phyloP scores from a whole-genome alignment of 2,113 vertebrate genomes.

The Cheirogaleus medius region DNA sequence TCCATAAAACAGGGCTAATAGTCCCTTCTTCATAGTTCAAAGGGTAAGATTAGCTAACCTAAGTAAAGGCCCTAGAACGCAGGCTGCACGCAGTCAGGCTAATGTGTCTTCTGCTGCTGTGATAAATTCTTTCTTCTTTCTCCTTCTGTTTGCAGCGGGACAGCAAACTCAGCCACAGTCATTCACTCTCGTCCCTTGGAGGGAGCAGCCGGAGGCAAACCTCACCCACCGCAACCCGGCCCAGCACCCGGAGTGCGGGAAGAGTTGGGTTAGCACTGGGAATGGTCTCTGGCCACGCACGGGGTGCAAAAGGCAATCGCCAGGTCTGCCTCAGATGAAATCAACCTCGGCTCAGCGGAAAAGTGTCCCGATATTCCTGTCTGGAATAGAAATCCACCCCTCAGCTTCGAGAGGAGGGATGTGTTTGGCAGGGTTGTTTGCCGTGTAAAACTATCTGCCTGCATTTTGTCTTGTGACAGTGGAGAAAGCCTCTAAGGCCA shows the following conservation, averaged over 20 bases:
- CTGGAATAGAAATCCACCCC: not conserved
- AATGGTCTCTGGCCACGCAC: not conserved
- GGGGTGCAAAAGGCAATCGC: not conserved
- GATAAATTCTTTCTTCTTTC: not conserved
- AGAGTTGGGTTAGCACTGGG: not conserved
- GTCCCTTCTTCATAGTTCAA: not conserved
- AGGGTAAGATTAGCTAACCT: not conserved
- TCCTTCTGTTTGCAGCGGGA: not conserved
- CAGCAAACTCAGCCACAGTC: not conserved
- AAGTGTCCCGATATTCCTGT: not conserved
- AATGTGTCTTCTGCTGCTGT: not conserved
- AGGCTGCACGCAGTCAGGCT: not conserved
- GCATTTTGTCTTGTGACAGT: constrained; percentile 59
- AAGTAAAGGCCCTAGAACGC: not conserved
- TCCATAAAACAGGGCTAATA: not conserved
- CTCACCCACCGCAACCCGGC: not conserved
- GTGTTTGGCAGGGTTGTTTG: not conserved
- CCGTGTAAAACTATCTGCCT: constrained; percentile 45
- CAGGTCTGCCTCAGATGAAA: not conserved
- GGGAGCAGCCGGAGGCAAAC: not conserved
- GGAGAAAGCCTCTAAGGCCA: constrained; percentile 33
- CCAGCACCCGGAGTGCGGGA: not conserved
- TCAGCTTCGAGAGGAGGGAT: not conserved
- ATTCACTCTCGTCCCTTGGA: not conserved
- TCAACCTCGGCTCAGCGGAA: not conserved